Conservation (phyloP, 30 jellyfish, hydroid and myxozoan species). For the Hydractinia echinata region DNA sequence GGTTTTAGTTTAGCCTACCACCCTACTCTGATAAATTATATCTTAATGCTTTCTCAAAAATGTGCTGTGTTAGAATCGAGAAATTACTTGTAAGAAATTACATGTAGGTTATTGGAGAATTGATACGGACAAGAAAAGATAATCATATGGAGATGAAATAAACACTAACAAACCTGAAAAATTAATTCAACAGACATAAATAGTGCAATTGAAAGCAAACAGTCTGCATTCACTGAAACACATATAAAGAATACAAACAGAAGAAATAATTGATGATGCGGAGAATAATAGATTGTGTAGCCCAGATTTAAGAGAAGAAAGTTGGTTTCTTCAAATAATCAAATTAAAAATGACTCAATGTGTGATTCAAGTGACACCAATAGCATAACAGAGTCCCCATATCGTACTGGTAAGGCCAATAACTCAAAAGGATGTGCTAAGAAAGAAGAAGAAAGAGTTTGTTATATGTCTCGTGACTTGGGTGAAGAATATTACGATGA, state of each 20-base stretch:
- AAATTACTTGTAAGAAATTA: neutral
- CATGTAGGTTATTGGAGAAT: constrained; percentile 35
- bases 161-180: constrained; percentile 6
- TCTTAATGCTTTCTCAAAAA: no score
- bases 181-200: neutral
- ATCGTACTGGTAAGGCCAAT: neutral
- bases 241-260: neutral
- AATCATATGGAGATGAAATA: neutral
- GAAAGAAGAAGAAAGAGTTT: neutral
- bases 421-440: neutral
- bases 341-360: neutral
- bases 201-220: neutral
- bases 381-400: neutral
- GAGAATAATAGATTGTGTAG: neutral
- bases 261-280: neutral
- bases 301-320: neutral
- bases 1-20: no score
- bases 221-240: neutral
- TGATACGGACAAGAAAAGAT: constrained; percentile 38
- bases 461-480: constrained; percentile 25
- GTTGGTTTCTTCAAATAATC: neutral
- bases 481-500: constrained; percentile 53
- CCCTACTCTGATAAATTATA: no score
- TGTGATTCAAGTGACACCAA: no score
- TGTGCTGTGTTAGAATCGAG: no score